A percentile compares a stretch with the other conserved stretches of the same genome.
These are phyloP conservation scores for Sycon ciliatum DNA, from an alignment of 37 sponge, comb jelly and placozoan genomes.

Conservation along the genomic window DNA sequence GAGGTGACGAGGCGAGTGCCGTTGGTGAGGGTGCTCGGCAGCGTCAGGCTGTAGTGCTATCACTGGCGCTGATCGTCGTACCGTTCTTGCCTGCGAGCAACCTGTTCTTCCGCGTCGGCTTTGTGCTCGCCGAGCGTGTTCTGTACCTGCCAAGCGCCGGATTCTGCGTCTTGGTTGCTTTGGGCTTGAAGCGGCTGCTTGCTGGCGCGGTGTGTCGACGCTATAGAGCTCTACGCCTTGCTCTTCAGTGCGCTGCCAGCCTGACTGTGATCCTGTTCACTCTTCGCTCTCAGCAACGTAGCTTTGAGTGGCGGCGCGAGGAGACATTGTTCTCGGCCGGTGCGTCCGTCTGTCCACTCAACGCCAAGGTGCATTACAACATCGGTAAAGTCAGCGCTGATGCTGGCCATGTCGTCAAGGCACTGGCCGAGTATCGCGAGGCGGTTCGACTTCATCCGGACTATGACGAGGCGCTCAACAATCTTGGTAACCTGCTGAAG, in stretches of 20 bases:
- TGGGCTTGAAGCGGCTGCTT: slow-evolving; percentile 11
- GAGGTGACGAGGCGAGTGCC: no score
- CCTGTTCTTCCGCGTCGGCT: slow-evolving; percentile 70
- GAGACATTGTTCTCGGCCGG: slow-evolving; percentile 47
- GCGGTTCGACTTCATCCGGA: slow-evolving; percentile 63
- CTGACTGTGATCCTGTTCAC: background rate
- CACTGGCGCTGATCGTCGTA: slow-evolving; percentile 40
- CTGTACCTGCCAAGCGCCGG: slow-evolving; percentile 65
- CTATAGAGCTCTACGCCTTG: background rate
- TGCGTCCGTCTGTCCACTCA: slow-evolving; percentile 46
- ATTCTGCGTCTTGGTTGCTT: slow-evolving; percentile 51
- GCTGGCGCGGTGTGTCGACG: no score
- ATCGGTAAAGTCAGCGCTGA: slow-evolving; percentile 44
- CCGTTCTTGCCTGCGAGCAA: slow-evolving; percentile 82
- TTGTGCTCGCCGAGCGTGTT: slow-evolving; percentile 83
- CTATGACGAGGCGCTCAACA: slow-evolving; percentile 73
- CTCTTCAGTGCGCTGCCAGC: background rate
- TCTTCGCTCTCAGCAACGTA: slow-evolving; percentile 15
- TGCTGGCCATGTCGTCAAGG: slow-evolving; percentile 23
- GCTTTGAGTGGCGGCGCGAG: slow-evolving; percentile 46
- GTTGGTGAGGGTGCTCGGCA: no score
- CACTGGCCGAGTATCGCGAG: slow-evolving; percentile 44
- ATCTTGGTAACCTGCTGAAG: slow-evolving; percentile 71
- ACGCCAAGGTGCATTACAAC: slow-evolving; percentile 83
- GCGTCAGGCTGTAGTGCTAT: background rate